phyloP scores from a whole-genome alignment of 2,797 vertebrate genomes.

The Danio tinwini region DNA sequence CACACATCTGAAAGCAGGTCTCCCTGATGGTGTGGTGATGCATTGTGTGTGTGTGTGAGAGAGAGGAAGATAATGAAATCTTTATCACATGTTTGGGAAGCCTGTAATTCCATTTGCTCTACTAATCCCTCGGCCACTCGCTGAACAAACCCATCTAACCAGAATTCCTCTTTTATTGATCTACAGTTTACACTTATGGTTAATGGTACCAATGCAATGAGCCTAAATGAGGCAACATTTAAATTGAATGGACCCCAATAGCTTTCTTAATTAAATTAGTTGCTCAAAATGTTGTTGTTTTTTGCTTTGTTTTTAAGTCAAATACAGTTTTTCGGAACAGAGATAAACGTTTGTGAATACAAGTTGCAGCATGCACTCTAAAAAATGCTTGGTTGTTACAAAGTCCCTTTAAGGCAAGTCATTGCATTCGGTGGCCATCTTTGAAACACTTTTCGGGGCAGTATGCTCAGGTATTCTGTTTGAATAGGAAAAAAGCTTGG shows the following conservation, averaged over 20 bases:
- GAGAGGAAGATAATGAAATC: slow-evolving; percentile 65
- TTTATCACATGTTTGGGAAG: slow-evolving; percentile 63
- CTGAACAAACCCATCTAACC: slow-evolving; percentile 20
- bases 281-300: not conserved
- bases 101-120: slow-evolving; percentile 65
- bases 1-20: slow-evolving; percentile 33
- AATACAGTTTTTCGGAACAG: not conserved
- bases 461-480: no score
- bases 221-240: not conserved
- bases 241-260: not conserved
- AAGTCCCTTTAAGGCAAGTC: no score
- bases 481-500: no score
- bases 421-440: no score
- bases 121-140: slow-evolving; percentile 61
- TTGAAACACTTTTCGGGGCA: no score
- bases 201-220: not conserved
- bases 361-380: no score
- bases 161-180: not conserved
- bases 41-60: slow-evolving; percentile 23
- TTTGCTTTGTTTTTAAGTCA: not conserved
- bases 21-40: slow-evolving; percentile 54
- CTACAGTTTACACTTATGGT: not conserved
- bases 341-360: not conserved
- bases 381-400: no score
- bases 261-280: not conserved